Percentiles rank a stretch among this genome's conserved stretches.
Conservation (phyloP, 2,113 vertebrate species). For the Rhinogobius similis region DNA sequence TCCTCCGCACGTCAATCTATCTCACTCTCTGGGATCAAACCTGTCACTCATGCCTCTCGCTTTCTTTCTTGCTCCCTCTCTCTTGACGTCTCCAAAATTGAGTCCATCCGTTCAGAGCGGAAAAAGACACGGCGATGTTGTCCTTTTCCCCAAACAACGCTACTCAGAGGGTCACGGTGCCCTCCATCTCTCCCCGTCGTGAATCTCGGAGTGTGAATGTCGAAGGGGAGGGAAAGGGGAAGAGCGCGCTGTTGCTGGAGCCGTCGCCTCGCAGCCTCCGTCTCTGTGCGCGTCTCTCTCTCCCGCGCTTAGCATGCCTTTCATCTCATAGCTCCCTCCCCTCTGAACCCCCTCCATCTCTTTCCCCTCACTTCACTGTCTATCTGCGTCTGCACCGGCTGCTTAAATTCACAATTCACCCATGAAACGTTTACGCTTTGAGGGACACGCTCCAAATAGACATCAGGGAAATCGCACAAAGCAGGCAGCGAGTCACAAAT, state of each 20-base stretch:
- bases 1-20: constrained; percentile 43
- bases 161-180: constrained; percentile 47
- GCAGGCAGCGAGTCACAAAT: not conserved
- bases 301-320: constrained; percentile 50
- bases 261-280: constrained; percentile 57
- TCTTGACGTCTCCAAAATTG: constrained; percentile 23
- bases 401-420: constrained; percentile 62
- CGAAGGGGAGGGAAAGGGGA: constrained; percentile 47
- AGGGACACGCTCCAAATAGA: constrained; percentile 66
- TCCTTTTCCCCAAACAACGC: constrained; percentile 29
- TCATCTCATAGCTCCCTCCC: constrained; percentile 48
- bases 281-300: constrained; percentile 55
- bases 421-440: constrained; percentile 40
- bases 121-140: not conserved
- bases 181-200: constrained; percentile 49
- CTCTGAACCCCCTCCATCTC: constrained; percentile 38
- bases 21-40: constrained; percentile 58
- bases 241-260: constrained; percentile 58
- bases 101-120: constrained; percentile 27
- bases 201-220: constrained; percentile 47
- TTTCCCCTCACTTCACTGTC: constrained; percentile 49
- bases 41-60: constrained; percentile 38
- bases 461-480: constrained; percentile 35
- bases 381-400: constrained; percentile 61
- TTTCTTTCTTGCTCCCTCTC: constrained; percentile 18